Evolutionary conservation across 2,888 invertebrate genomes (phyloP).

Genomic region (Lycocerus yunnanus): DNA sequence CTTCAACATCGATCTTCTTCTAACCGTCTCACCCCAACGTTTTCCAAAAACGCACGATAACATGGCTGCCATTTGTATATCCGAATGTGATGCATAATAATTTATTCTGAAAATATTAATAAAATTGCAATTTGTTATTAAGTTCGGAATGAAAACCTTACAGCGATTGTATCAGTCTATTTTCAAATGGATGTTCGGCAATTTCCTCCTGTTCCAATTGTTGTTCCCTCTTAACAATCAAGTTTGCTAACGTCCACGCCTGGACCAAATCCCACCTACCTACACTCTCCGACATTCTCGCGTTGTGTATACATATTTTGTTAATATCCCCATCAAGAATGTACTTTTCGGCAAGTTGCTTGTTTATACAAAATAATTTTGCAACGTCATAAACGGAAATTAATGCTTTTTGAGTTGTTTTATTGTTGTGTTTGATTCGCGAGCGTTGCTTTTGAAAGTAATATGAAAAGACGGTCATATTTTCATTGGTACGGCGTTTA

Average conservation of each 20-base stretch:
- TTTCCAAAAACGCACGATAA: constrained; percentile 85
- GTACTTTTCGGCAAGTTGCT: constrained; percentile 83
- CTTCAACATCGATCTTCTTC: constrained; percentile 35
- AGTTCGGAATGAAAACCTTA: constrained; percentile 58
- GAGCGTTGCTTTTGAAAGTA: constrained; percentile 67
- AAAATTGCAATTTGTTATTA: background rate
- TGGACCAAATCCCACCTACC: constrained; percentile 84
- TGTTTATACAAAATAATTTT: constrained; percentile 77
- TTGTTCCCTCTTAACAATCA: constrained; percentile 61
- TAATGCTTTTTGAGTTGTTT: constrained; percentile 56
- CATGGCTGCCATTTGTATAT: constrained; percentile 94
- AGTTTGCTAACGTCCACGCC: constrained; percentile 84
- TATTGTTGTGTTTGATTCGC: constrained; percentile 39
- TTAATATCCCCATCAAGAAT: constrained; percentile 63
- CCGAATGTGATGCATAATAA: constrained; percentile 79
- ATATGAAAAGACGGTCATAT: constrained; percentile 68
- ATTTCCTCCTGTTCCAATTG: constrained; percentile 68
- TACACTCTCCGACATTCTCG: constrained; percentile 72
- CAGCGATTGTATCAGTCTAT: constrained; percentile 83
- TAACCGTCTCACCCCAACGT: constrained; percentile 41
- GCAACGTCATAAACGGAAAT: constrained; percentile 76
- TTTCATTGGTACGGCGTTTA: constrained; percentile 46
- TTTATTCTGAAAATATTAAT: constrained; percentile 65
- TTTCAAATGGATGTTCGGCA: constrained; percentile 83
- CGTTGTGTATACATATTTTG: constrained; percentile 82